A percentile compares a stretch with the other conserved stretches of the same genome.
Evolutionary conservation across 2,888 invertebrate species (phyloP).

Genomic region (Erpobdella octoculata): DNA sequence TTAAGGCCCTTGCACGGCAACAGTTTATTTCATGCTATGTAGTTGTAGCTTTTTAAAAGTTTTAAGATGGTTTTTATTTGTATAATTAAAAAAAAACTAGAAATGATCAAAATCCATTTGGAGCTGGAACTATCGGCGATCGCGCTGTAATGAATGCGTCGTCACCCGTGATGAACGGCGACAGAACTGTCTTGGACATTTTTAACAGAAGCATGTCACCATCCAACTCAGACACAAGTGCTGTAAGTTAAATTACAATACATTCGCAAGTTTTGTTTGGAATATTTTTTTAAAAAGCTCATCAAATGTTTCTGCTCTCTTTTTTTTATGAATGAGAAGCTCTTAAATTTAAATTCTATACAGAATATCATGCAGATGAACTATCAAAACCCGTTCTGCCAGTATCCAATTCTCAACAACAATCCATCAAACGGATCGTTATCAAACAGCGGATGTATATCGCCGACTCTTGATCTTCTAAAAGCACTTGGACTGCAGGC

Average conservation of each 20-base stretch:
- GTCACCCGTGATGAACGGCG: not conserved
- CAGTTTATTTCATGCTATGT: too few species aligned
- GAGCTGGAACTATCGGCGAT: conserved; percentile 29
- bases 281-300: too few species aligned
- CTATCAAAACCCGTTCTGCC: conserved; percentile 13
- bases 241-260: conserved; percentile 48
- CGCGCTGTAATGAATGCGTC: not conserved
- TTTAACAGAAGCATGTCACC: conserved; percentile 27
- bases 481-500: conserved; percentile 35
- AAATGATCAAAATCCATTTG: conserved; percentile 9
- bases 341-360: too few species aligned
- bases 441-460: not conserved
- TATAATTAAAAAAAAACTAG: conserved; percentile 1
- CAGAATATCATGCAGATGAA: not conserved
- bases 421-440: not conserved
- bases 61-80: not conserved
- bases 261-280: conserved; percentile 30
- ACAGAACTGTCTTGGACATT: conserved; percentile 3
- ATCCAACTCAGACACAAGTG: conserved; percentile 54
- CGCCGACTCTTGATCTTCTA: conserved; percentile 29
- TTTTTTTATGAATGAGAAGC: too few species aligned
- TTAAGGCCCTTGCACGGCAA: too few species aligned
- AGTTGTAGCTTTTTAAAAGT: not conserved
- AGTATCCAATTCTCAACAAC: not conserved
- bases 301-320: too few species aligned